Evolutionary conservation across 2,888 invertebrate species (phyloP).

Genomic region (Lymantria monacha): DNA sequence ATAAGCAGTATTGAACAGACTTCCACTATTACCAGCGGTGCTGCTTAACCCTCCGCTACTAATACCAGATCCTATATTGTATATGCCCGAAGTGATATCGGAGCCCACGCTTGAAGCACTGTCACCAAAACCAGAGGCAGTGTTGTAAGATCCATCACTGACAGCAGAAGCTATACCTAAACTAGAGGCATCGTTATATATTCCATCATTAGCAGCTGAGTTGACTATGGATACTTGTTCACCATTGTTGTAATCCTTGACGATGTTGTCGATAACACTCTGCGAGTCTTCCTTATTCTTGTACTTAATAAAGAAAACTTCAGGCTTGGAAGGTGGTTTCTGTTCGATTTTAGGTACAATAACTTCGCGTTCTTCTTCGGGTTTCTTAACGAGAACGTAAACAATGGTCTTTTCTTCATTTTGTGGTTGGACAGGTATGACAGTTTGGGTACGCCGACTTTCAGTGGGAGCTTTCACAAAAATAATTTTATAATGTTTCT

Average conservation of each 20-base stretch:
- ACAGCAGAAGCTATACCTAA: background rate
- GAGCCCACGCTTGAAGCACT: background rate
- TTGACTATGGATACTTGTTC: conserved; percentile 24
- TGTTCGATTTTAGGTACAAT: conserved; percentile 85
- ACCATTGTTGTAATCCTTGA: conserved; percentile 59
- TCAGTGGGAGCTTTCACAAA: conserved; percentile 89
- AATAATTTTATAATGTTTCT: conserved; percentile 91
- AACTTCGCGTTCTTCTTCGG: conserved; percentile 86
- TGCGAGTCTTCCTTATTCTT: conserved; percentile 84
- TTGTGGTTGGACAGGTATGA: conserved; percentile 84
- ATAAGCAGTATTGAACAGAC: background rate
- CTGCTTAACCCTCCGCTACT: background rate
- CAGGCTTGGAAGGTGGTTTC: conserved; percentile 88
- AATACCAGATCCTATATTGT: background rate
- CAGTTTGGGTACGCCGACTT: conserved; percentile 84
- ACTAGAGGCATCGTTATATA: conserved; percentile 9
- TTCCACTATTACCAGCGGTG: background rate
- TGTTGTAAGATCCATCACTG: background rate
- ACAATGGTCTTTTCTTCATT: conserved; percentile 89
- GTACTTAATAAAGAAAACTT: conserved; percentile 90
- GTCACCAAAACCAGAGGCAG: background rate
- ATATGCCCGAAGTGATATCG: background rate
- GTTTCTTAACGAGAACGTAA: conserved; percentile 89
- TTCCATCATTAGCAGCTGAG: conserved; percentile 7
- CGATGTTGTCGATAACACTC: conserved; percentile 70